Conservation (phyloP, 2,888 invertebrate genomes). For the Lasioglossum zephyrum region DNA sequence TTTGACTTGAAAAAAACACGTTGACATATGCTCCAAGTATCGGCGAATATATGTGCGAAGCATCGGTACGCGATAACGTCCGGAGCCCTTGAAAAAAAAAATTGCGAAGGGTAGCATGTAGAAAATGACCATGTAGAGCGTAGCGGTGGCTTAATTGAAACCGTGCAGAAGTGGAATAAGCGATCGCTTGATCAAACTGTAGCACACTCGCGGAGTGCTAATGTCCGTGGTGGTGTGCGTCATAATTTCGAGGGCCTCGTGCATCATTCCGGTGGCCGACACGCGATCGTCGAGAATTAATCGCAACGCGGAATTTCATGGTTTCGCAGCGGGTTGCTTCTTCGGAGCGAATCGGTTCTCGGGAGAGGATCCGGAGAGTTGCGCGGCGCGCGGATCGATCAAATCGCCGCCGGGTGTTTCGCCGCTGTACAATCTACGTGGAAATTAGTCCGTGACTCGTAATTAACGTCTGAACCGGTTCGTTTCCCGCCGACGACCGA, state of each 20-base stretch:
- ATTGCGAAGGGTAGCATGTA: background rate
- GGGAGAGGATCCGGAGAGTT: background rate
- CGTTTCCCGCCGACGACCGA: slow-evolving; percentile 26
- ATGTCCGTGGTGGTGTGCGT: background rate
- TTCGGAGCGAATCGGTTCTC: background rate
- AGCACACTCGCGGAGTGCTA: background rate
- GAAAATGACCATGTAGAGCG: background rate
- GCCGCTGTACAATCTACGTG: slow-evolving; percentile 53
- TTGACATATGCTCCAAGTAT: background rate
- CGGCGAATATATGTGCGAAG: background rate
- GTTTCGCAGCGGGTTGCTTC: background rate
- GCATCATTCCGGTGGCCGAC: slow-evolving; percentile 4
- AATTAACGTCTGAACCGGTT: slow-evolving; percentile 55
- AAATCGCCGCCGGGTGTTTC: slow-evolving; percentile 42
- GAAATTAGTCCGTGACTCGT: slow-evolving; percentile 54
- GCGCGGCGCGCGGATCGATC: slow-evolving; percentile 47
- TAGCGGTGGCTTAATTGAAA: background rate
- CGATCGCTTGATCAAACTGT: slow-evolving; percentile 5
- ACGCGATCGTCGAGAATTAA: slow-evolving; percentile 18
- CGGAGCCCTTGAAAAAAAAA: background rate
- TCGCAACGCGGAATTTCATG: slow-evolving; percentile 8
- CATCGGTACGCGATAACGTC: background rate
- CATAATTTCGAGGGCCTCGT: background rate
- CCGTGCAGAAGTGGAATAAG: slow-evolving; percentile 1
- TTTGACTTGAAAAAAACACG: background rate